phyloP scores from a whole-genome alignment of 2,797 vertebrate species.

The Sebastiscus albofasciatus region DNA sequence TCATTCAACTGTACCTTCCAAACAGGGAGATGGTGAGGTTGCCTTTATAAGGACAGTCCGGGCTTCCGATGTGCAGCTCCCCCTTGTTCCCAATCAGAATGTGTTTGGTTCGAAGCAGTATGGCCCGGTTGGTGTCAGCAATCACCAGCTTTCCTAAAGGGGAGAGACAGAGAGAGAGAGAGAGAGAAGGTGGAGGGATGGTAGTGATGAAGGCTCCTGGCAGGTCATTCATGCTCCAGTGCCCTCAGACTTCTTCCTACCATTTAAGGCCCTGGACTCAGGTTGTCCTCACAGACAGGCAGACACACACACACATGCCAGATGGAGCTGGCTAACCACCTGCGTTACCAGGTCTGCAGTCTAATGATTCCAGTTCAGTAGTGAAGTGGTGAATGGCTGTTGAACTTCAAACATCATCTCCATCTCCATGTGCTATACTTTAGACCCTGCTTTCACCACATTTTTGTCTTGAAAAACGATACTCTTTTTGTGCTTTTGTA shows the following conservation, averaged over 20 bases:
- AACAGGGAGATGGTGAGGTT: constrained; percentile 90
- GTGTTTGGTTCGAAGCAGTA: constrained; percentile 88
- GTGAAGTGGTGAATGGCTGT: constrained; percentile 9
- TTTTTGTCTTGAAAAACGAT: not conserved
- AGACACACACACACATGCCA: not conserved
- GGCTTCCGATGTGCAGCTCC: constrained; percentile 90
- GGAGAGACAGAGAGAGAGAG: not conserved
- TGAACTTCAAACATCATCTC: not conserved
- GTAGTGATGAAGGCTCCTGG: constrained; percentile 28
- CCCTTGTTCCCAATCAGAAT: constrained; percentile 91
- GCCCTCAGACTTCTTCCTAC: constrained; percentile 44
- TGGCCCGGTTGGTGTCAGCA: constrained; percentile 85
- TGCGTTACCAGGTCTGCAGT: constrained; percentile 8
- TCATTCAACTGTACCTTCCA: constrained; percentile 85
- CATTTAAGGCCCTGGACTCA: constrained; percentile 52
- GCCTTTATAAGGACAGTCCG: constrained; percentile 90
- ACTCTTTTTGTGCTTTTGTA: not conserved
- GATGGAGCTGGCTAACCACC: not conserved
- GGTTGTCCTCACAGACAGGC: constrained; percentile 14
- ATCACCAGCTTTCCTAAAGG: constrained; percentile 91
- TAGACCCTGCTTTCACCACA: constrained; percentile 1
- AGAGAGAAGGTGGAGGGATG: not conserved
- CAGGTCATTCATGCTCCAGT: constrained; percentile 45
- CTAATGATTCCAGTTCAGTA: constrained; percentile 30
- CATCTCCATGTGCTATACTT: not conserved